Percentiles rank a stretch among this genome's conserved stretches.
Conservation (phyloP, 1,140 invertebrate species). For the Zaprionus vittiger region DNA sequence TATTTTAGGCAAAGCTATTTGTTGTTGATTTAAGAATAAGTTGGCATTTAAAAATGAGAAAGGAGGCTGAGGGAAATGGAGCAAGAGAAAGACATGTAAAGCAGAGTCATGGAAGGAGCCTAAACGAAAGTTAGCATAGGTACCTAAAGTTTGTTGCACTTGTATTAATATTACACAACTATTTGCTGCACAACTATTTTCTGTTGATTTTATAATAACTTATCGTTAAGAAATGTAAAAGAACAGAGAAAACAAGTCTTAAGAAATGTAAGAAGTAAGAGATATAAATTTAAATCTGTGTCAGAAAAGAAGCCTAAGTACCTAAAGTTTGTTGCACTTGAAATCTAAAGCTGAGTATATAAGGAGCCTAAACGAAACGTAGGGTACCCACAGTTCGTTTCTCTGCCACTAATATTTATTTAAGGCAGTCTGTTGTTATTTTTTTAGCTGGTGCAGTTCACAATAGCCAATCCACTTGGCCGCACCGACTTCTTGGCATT, state of each 20-base stretch:
- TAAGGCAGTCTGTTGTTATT: background rate
- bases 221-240: too few relatives aligned
- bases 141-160: background rate
- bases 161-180: background rate
- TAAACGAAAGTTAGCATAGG: background rate
- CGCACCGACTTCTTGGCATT: slow-evolving; percentile 77
- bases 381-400: background rate
- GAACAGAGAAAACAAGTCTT: too few relatives aligned
- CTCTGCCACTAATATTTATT: background rate
- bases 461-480: slow-evolving; percentile 54
- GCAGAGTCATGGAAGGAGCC: background rate
- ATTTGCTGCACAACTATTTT: background rate
- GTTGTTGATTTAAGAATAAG: too few relatives aligned
- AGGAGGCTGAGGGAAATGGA: background rate
- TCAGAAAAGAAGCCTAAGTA: too few relatives aligned
- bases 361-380: background rate
- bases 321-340: too few relatives aligned
- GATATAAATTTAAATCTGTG: too few relatives aligned
- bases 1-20: too few relatives aligned
- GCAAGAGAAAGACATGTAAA: background rate
- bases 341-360: background rate
- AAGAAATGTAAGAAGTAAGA: too few relatives aligned
- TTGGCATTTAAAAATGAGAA: too few relatives aligned
- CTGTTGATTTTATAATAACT: too few relatives aligned
- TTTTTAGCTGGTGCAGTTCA: slow-evolving; percentile 28